These are phyloP conservation scores for Neodiprion fabricii DNA, from an alignment of 1,140 invertebrate species.

Conservation along the genomic window DNA sequence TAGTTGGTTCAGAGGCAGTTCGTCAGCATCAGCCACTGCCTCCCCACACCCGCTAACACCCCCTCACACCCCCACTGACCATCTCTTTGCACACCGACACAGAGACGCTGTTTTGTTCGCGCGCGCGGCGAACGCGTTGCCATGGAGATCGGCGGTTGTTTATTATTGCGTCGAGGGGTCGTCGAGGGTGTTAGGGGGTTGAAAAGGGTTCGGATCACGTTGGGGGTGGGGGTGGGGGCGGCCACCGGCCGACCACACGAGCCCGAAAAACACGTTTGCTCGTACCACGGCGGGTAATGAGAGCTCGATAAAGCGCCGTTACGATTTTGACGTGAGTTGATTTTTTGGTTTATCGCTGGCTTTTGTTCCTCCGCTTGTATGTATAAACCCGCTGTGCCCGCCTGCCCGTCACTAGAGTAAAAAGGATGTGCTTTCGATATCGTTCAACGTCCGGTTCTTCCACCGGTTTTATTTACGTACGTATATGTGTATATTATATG, in stretches of 20 bases:
- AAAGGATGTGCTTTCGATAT: no score
- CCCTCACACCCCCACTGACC: neutral
- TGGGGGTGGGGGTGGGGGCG: slow-evolving; percentile 20
- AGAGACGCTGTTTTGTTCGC: slow-evolving; percentile 55
- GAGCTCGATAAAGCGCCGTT: slow-evolving; percentile 62
- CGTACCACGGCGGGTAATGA: slow-evolving; percentile 52
- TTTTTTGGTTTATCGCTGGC: slow-evolving; percentile 36
- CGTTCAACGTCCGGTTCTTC: no score
- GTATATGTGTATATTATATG: no score
- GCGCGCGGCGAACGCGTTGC: slow-evolving; percentile 56
- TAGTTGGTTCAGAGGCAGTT: slow-evolving; percentile 42
- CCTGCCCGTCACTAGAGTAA: no score
- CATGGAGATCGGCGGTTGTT: slow-evolving; percentile 60
- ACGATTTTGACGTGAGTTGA: slow-evolving; percentile 57
- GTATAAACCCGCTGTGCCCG: no score
- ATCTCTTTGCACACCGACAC: neutral
- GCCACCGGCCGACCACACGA: slow-evolving; percentile 56
- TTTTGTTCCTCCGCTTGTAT: neutral
- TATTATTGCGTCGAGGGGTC: slow-evolving; percentile 59
- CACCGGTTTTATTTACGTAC: no score
- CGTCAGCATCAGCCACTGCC: slow-evolving; percentile 36
- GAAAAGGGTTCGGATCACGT: slow-evolving; percentile 32
- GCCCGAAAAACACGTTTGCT: slow-evolving; percentile 60
- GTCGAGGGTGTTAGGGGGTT: slow-evolving; percentile 27
- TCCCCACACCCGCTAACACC: neutral